Conservation (phyloP, 2,797 vertebrate species). For the Etheostoma nigrum region DNA sequence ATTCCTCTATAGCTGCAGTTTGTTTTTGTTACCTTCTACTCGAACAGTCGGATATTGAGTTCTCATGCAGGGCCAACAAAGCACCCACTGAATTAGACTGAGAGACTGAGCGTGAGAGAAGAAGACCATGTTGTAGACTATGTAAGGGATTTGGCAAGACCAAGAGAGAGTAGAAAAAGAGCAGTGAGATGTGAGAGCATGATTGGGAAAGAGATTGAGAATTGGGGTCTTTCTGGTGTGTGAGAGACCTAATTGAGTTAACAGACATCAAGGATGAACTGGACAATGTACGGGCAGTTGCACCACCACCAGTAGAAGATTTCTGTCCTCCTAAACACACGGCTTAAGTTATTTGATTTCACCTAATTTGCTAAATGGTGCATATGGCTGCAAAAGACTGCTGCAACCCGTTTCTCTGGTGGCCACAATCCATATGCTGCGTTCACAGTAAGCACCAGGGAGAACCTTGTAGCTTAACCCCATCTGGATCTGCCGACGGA, state of each 20-base stretch:
- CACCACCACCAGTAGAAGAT: neutral
- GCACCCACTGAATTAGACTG: conserved; percentile 10
- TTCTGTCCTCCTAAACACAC: neutral
- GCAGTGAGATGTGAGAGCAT: conserved; percentile 27
- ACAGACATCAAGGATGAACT: conserved; percentile 27
- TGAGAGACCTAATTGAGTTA: conserved; percentile 64
- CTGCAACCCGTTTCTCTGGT: neutral
- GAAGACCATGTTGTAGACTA: conserved; percentile 26
- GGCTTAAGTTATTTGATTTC: neutral
- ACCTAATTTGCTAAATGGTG: neutral
- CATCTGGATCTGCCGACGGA: conserved; percentile 3
- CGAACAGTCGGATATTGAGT: conserved; percentile 5
- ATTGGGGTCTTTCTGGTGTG: conserved; percentile 44
- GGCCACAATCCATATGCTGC: neutral
- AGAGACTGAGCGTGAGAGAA: conserved; percentile 48
- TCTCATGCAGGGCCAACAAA: conserved; percentile 39
- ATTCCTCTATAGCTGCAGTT: conserved; percentile 17
- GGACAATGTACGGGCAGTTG: conserved; percentile 13
- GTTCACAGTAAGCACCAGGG: neutral
- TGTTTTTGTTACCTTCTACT: conserved; percentile 15
- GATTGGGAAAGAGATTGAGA: conserved; percentile 27
- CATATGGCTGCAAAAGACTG: neutral
- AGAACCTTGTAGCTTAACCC: conserved; percentile 4
- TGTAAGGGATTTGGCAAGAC: conserved; percentile 27
- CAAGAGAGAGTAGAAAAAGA: conserved; percentile 45